Base-by-base conservation (phyloP, 2,888 invertebrate species). In the Monopis laevigella region DNA sequence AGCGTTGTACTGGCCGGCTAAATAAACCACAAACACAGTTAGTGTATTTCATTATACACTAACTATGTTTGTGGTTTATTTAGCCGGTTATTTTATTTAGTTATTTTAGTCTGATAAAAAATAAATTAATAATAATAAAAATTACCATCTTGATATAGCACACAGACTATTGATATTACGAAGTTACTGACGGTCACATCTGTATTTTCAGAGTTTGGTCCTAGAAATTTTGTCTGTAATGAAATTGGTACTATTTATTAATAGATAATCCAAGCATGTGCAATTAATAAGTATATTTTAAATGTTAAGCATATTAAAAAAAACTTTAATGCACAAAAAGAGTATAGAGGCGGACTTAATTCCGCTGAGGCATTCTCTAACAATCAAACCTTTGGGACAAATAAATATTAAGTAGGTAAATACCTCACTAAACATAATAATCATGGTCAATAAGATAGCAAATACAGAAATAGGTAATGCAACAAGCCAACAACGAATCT, bases 111-210 rank as follows among this genome's bases (percentile, higher is more conserved):
- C n/a, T n/a, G n/a, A n/a, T n/a, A n/a, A n/a, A n/a, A n/a, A n/a
- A 42, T 39, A 24, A 14, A 19, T 11, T 26, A 21, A 10, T 29
- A 26, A 41, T 7, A 8, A 21, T 7, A 21, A 21, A 21, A 21
- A 7, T 7, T 14, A 32, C 32, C 36, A 36, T 36, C 36, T 11
- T 36, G 36, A 36, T 36, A 35, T 10, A 27, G 26, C 7, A 35
- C 35, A 14, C 29, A 36, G 8, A 27, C 17, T 12, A 36, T 2
- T n/a, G 36, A 19, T 36, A 36, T 21, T 12, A 36, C 18, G 12
- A 36, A 36, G 19, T 36, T 36, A 8, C 36, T 21, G 8, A 36
- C 2, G 21, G 36, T 36, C 2, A 36, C 18, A 13, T 36, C 36
- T 21, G 21, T 21, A 11, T 36, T 36, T 12, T 36, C 36, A n/a